These are phyloP conservation scores for Drosophila nr. perissopoda DNA, from an alignment of 2,888 invertebrate species.

Conservation along the genomic window DNA sequence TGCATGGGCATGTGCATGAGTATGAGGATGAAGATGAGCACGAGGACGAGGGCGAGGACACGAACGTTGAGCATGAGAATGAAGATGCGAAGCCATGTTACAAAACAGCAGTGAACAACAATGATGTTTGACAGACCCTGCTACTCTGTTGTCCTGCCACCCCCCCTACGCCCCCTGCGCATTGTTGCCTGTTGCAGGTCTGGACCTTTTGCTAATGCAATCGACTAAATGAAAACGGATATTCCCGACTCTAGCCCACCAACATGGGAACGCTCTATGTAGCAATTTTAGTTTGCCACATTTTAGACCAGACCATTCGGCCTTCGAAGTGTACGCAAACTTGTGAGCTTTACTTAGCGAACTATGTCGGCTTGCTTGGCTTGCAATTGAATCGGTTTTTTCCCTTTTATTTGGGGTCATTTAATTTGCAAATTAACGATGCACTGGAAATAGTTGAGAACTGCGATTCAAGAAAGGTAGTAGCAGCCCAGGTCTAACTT, in stretches of 20 bases:
- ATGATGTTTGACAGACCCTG: slow-evolving; percentile 48
- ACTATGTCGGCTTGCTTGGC: slow-evolving; percentile 17
- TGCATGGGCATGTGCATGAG: not conserved
- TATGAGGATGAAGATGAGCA: slow-evolving; percentile 6
- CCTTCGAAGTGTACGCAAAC: not conserved
- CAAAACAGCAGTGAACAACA: slow-evolving; percentile 51
- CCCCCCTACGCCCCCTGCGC: not conserved
- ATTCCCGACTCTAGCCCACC: not conserved
- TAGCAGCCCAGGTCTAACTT: not conserved
- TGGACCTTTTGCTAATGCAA: slow-evolving; percentile 44
- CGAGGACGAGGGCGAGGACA: not conserved
- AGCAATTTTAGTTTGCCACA: slow-evolving; percentile 27
- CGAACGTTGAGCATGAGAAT: not conserved
- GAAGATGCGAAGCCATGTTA: slow-evolving; percentile 30
- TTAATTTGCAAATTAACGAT: slow-evolving; percentile 41
- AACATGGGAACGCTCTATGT: slow-evolving; percentile 18
- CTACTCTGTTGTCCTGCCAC: not conserved
- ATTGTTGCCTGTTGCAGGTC: slow-evolving; percentile 3
- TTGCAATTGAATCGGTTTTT: slow-evolving; percentile 21
- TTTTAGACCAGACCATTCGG: not conserved
- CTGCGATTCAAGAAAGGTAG: slow-evolving; percentile 1
- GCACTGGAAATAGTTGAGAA: slow-evolving; percentile 6
- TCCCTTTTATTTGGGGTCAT: slow-evolving; percentile 5
- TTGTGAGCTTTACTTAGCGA: slow-evolving; percentile 21
- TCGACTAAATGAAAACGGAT: slow-evolving; percentile 39